Percentiles rank a stretch among this genome's conserved stretches.
Evolutionary conservation across 2,888 invertebrate species (phyloP).

Genomic region (Mantis religiosa): DNA sequence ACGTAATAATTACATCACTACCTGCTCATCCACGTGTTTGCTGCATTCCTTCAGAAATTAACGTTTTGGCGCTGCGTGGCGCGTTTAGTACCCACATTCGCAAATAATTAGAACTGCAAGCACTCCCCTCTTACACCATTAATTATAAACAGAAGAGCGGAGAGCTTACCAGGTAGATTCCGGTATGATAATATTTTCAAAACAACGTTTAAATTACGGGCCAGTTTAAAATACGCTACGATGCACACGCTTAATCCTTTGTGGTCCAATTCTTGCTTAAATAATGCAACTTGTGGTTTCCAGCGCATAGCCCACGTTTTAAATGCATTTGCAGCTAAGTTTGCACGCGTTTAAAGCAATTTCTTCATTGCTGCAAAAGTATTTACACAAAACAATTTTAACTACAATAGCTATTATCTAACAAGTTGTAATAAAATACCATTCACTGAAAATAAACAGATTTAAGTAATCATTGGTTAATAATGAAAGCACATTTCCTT

Average conservation of each 20-base stretch:
- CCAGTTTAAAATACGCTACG: neutral
- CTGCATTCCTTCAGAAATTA: neutral
- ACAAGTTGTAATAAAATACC: too few relatives aligned
- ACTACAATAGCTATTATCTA: too few relatives aligned
- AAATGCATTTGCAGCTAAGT: neutral
- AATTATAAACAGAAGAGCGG: neutral
- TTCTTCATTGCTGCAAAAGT: neutral
- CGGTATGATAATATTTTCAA: neutral
- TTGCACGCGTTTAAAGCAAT: neutral
- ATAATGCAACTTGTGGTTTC: neutral
- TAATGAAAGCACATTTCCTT: too few relatives aligned
- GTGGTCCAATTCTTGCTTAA: neutral
- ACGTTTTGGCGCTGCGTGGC: neutral
- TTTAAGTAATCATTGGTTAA: too few relatives aligned
- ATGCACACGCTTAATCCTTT: neutral
- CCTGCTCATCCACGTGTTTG: too few relatives aligned
- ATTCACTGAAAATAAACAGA: too few relatives aligned
- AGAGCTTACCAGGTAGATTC: neutral
- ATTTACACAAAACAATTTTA: too few relatives aligned
- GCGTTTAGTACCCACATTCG: neutral
- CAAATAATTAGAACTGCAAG: neutral
- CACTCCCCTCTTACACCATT: neutral
- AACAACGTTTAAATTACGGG: neutral
- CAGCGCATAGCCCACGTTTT: neutral
- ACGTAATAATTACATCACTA: too few relatives aligned